Conservation (phyloP, 1,140 invertebrate genomes). For the Pseudomyrmex sp. region DNA sequence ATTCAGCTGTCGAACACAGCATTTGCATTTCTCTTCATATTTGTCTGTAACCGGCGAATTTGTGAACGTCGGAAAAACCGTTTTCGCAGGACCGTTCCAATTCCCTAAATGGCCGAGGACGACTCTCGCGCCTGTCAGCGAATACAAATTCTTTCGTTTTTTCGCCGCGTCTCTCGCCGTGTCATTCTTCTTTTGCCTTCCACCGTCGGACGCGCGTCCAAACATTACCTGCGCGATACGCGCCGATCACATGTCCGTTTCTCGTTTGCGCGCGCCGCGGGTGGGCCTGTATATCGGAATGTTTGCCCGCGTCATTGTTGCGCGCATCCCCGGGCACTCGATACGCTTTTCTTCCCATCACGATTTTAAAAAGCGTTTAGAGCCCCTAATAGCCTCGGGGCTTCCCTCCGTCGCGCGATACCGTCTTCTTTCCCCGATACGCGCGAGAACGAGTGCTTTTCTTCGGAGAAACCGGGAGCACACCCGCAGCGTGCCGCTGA, state of each 20-base stretch:
- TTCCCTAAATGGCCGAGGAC: slow-evolving; percentile 30
- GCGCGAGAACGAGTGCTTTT: slow-evolving; percentile 19
- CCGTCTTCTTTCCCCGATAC: slow-evolving; percentile 44
- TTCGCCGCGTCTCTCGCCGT: too few species aligned
- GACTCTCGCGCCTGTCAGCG: slow-evolving; percentile 16
- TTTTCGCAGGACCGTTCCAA: not conserved
- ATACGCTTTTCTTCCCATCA: slow-evolving; percentile 39
- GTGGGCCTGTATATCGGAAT: slow-evolving; percentile 71
- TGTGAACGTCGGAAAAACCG: not conserved
- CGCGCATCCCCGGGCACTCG: slow-evolving; percentile 57
- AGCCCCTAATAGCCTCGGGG: slow-evolving; percentile 60
- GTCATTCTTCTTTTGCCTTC: slow-evolving; percentile 8
- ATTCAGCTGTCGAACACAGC: not conserved
- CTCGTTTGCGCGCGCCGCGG: slow-evolving; percentile 46
- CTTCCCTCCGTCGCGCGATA: not conserved
- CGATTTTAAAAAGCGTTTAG: slow-evolving; percentile 71
- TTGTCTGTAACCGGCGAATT: not conserved
- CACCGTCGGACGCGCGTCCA: slow-evolving; percentile 9
- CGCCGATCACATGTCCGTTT: not conserved
- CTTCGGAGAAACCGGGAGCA: slow-evolving; percentile 42
- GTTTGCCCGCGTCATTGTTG: slow-evolving; percentile 72
- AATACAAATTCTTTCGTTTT: slow-evolving; percentile 42
- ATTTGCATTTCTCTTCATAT: not conserved
- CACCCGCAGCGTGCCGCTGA: slow-evolving; percentile 76
- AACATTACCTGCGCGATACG: slow-evolving; percentile 27